Evolutionary conservation across 2,113 vertebrate genomes (phyloP), one percentile per base, ranked within the genome.

Genomic region (Rhynchomys soricoides): DNA sequence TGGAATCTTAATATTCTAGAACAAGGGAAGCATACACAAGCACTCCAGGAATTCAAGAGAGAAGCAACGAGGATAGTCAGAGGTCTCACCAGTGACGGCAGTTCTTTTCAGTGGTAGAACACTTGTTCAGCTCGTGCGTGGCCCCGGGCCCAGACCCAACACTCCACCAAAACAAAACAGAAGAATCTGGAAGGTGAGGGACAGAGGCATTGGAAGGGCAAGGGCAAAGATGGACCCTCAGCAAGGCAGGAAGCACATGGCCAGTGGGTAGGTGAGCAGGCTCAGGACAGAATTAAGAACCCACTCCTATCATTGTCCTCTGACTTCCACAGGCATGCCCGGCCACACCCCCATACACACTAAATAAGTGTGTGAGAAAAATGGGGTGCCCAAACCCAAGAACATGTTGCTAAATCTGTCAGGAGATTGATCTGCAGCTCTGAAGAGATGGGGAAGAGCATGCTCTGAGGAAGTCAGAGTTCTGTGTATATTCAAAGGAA

Each of bases 361-460:
- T 40, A 22, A 77, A 50, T 43, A 82, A 59, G 11, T 37, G n/a
- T 62, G 40, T 52, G 24, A 5, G 34, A 37, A 31, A 48, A 74
- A 87, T 29, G 11, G n/a, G 37, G 45, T 55, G 29, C 34, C 11
- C 17, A 71, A 96, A 89, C 13, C 19, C 70, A 91, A 89, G 91
- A 92, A 89, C 24, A 66, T n/a, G 4, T 62, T 62, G 37, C 66
- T 88, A 89, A 90, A 93, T 93, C 26, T 95, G 21, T 37, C 19
- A 50, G 9, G 29, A 62, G 74, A 43, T 48, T 86, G 85, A 77
- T n/a, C 50, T 50, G 73, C 29, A 4, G 17, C 62, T 93, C 50
- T 91, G 52, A 95, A 66, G 7, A 68, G 8, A 16, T 29, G 45
- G 55, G 86, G 66, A 93, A 95, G 94, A 64, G 16, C 82, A 6